These are phyloP conservation scores for Tyrophagus putrescentiae DNA, from an alignment of 1,140 invertebrate species.

Conservation along the genomic window DNA sequence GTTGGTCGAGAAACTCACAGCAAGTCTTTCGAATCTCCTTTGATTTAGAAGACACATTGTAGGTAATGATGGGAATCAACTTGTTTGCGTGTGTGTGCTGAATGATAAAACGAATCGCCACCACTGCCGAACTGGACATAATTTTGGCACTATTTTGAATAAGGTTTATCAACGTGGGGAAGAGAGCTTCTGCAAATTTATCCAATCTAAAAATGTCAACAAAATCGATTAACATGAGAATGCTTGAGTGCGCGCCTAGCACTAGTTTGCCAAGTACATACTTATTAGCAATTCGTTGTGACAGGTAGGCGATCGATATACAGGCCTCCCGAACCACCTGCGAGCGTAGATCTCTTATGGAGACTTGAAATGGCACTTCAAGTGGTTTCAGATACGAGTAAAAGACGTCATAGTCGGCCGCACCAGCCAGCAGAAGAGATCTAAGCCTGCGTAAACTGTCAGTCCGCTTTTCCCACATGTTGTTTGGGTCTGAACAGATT, in stretches of 20 bases:
- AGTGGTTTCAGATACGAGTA: constrained; percentile 55
- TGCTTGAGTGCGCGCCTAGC: background rate
- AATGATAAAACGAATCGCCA: constrained; percentile 76
- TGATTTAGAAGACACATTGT: constrained; percentile 63
- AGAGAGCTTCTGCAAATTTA: constrained; percentile 60
- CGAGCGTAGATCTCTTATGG: constrained; percentile 71
- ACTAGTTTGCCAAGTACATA: background rate
- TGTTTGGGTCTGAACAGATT: constrained; percentile 55
- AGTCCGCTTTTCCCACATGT: constrained; percentile 77
- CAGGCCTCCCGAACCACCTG: constrained; percentile 86
- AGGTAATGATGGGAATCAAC: constrained; percentile 69
- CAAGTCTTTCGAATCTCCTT: constrained; percentile 63
- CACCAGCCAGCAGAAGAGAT: constrained; percentile 56
- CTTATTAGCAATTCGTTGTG: constrained; percentile 18
- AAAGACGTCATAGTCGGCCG: constrained; percentile 65
- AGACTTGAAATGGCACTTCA: constrained; percentile 61
- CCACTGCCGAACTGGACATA: constrained; percentile 72
- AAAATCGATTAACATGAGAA: constrained; percentile 4
- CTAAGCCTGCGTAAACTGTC: constrained; percentile 73
- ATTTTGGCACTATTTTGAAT: constrained; percentile 94
- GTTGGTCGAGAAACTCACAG: constrained; percentile 67
- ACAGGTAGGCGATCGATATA: constrained; percentile 58
- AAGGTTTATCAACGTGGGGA: constrained; percentile 69
- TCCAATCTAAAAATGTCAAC: constrained; percentile 47
- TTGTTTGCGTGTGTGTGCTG: constrained; percentile 62